Conservation (phyloP, 2,888 invertebrate species). For the Philereme transversata region DNA sequence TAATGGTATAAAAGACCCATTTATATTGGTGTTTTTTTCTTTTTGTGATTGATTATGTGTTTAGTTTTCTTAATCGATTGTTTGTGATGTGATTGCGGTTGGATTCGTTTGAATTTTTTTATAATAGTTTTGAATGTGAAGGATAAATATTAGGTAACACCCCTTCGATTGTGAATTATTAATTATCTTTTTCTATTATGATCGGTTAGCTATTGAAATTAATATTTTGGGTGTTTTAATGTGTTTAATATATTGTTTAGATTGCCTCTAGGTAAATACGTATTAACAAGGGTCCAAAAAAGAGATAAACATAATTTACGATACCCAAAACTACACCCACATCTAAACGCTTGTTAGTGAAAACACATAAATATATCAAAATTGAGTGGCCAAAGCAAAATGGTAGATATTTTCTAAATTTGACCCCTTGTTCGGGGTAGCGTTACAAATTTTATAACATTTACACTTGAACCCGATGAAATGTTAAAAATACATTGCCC, state of each 20-base stretch:
- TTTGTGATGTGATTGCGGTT: conserved; percentile 69
- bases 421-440: conserved; percentile 69
- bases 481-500: conserved; percentile 79
- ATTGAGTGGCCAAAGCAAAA: conserved; percentile 60
- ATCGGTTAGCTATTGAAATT: conserved; percentile 5
- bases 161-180: conserved; percentile 53
- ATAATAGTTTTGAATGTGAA: conserved; percentile 42
- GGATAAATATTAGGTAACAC: conserved; percentile 52
- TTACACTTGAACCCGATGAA: conserved; percentile 71
- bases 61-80: conserved; percentile 59
- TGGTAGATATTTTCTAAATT: conserved; percentile 59
- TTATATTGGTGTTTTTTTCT: conserved; percentile 52
- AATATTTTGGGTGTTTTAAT: too few species aligned
- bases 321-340: conserved; percentile 53
- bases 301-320: conserved; percentile 36
- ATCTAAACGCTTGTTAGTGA: conserved; percentile 57
- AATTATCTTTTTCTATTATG: conserved; percentile 24
- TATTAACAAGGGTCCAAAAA: neutral
- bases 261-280: too few species aligned
- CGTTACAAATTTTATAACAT: conserved; percentile 75
- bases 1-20: conserved; percentile 41
- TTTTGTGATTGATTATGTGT: conserved; percentile 65
- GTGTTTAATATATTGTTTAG: too few species aligned
- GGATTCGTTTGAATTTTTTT: conserved; percentile 47
- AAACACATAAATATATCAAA: conserved; percentile 70